Conservation (phyloP, 2,113 vertebrate species). For the Gorsachius goisagi region DNA sequence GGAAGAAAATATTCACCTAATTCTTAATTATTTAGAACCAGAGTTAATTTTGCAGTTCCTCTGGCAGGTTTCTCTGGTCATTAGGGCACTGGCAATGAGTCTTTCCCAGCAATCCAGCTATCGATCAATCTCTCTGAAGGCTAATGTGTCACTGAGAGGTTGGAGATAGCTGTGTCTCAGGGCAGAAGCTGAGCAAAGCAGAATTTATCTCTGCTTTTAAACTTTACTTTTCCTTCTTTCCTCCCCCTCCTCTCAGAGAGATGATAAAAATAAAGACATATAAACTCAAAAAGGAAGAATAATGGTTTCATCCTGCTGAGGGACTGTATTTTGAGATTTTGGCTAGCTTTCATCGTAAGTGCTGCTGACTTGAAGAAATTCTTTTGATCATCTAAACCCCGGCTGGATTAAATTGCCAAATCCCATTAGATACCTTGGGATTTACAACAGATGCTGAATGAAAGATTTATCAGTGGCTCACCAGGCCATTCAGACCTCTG, state of each 20-base stretch:
- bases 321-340: not conserved
- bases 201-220: not conserved
- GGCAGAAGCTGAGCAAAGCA: not conserved
- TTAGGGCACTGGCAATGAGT: not conserved
- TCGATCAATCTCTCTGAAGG: not conserved
- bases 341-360: not conserved
- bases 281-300: not conserved
- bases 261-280: constrained; percentile 23
- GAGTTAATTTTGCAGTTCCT: constrained; percentile 34
- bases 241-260: not conserved
- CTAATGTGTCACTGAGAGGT: not conserved
- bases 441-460: constrained; percentile 28
- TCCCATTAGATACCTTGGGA: constrained; percentile 23
- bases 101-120: not conserved
- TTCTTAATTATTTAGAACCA: constrained; percentile 18
- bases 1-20: constrained; percentile 2
- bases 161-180: not conserved
- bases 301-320: not conserved
- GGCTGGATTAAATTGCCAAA: constrained; percentile 48
- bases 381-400: constrained; percentile 55
- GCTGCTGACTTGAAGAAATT: constrained; percentile 29
- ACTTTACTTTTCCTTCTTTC: not conserved
- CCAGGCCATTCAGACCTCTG: not conserved
- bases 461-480: not conserved
- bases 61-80: not conserved